Evolutionary conservation across 2,113 vertebrate genomes (phyloP).

Genomic region (Leucopsar rothschildi): DNA sequence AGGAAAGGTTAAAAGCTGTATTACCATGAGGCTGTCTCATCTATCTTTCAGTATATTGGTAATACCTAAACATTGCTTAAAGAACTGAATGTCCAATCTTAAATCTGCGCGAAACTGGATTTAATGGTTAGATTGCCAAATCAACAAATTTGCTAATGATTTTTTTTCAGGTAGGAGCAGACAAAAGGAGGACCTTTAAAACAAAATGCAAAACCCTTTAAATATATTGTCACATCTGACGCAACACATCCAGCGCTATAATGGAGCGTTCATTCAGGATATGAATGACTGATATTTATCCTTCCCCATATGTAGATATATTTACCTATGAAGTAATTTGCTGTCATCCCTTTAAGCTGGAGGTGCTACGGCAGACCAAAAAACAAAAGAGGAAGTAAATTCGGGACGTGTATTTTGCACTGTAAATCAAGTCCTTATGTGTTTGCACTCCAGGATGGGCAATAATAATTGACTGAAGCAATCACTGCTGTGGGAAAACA

Average conservation of each 20-base stretch:
- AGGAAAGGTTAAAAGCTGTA: constrained; percentile 87
- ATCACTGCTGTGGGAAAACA: constrained; percentile 63
- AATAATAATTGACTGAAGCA: constrained; percentile 60
- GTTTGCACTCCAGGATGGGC: constrained; percentile 32
- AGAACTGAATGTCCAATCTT: constrained; percentile 18
- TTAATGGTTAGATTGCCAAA: not conserved
- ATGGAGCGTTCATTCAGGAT: not conserved
- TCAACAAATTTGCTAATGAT: not conserved
- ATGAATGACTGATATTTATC: not conserved
- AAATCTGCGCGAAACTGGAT: not conserved
- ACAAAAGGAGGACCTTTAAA: not conserved
- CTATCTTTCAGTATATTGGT: constrained; percentile 72
- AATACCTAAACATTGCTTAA: constrained; percentile 71
- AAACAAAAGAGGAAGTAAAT: constrained; percentile 6
- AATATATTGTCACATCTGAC: not conserved
- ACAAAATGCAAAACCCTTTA: not conserved
- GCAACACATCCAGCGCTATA: not conserved
- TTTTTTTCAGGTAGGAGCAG: not conserved
- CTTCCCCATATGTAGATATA: not conserved
- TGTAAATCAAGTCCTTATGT: constrained; percentile 53
- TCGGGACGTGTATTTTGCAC: constrained; percentile 38
- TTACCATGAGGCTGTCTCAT: constrained; percentile 71
- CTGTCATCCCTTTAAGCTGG: not conserved
- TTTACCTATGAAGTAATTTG: constrained; percentile 5
- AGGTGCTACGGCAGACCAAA: not conserved